Conservation (phyloP, 2,797 vertebrate species). For the Scolopax rusticola region DNA sequence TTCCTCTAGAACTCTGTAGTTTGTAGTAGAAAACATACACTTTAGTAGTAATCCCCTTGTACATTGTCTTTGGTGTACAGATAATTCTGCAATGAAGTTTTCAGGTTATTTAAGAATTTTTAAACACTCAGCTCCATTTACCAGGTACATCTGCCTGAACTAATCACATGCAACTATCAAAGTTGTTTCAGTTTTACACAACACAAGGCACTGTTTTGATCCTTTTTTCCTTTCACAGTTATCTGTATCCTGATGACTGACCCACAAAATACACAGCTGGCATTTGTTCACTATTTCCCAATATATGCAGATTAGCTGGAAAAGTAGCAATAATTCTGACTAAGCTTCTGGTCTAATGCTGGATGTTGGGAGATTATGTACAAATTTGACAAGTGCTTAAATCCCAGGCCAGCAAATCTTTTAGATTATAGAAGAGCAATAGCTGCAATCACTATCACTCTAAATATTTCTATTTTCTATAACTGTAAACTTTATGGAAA, state of each 20-base stretch:
- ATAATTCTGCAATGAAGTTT: neutral
- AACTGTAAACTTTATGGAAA: too few relatives aligned
- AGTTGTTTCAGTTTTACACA: neutral
- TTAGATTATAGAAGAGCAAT: too few relatives aligned
- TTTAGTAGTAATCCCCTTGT: neutral
- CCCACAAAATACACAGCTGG: neutral
- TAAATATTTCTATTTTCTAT: too few relatives aligned
- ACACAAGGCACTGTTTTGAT: neutral
- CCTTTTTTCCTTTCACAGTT: neutral
- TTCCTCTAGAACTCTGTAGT: neutral
- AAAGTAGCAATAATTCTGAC: neutral
- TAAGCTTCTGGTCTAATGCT: neutral
- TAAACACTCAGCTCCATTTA: neutral
- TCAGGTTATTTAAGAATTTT: neutral
- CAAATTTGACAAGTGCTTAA: too few relatives aligned
- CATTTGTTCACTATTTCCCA: neutral
- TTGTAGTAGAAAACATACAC: neutral
- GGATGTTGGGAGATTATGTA: too few relatives aligned
- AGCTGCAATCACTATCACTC: too few relatives aligned
- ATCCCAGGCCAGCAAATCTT: too few relatives aligned
- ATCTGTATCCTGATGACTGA: neutral
- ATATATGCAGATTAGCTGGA: neutral
- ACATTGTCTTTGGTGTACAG: neutral
- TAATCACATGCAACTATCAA: neutral
- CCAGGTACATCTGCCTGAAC: neutral